Conservation (phyloP, 2,113 vertebrate genomes). For the Artemisiospiza belli region DNA sequence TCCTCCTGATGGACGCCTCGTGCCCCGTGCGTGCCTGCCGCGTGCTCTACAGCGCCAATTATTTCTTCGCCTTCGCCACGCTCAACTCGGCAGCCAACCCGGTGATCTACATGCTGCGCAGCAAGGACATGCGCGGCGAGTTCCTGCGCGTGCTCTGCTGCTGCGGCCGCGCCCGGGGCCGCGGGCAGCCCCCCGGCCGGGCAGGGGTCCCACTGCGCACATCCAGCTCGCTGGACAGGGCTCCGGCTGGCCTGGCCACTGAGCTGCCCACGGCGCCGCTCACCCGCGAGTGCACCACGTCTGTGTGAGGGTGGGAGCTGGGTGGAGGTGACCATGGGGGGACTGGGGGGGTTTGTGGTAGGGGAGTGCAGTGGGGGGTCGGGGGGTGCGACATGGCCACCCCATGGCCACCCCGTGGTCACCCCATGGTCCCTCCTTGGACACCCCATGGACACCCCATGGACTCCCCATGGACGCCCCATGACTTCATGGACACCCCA, state of each 20-base stretch:
- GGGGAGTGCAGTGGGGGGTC: neutral
- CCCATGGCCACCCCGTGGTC: neutral
- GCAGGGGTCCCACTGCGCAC: neutral
- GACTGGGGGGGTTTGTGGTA: neutral
- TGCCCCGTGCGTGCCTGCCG: slow-evolving; percentile 65
- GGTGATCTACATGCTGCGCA: slow-evolving; percentile 90
- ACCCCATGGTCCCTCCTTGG: neutral
- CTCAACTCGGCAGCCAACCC: slow-evolving; percentile 95
- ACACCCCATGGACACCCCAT: accelerated
- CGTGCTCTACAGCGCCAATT: slow-evolving; percentile 79
- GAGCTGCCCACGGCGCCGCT: slow-evolving; percentile 82
- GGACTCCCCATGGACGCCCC: too few relatives aligned
- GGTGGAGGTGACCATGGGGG: too few relatives aligned
- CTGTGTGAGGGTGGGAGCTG: slow-evolving; percentile 65
- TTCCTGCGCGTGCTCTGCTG: slow-evolving; percentile 85
- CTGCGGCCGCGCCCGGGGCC: accelerated
- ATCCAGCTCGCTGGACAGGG: neutral
- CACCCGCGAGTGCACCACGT: slow-evolving; percentile 85
- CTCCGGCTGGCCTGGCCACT: neutral
- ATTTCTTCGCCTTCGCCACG: slow-evolving; percentile 90
- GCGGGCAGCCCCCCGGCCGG: accelerated
- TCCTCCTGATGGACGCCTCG: slow-evolving; percentile 87
- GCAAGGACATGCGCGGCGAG: slow-evolving; percentile 93
- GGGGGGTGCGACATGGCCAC: neutral
- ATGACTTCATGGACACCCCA: too few relatives aligned